A percentile compares a stretch with the other conserved stretches of the same genome.
Conservation (phyloP, 2,888 invertebrate species). For the Temnothorax rugatulus region DNA sequence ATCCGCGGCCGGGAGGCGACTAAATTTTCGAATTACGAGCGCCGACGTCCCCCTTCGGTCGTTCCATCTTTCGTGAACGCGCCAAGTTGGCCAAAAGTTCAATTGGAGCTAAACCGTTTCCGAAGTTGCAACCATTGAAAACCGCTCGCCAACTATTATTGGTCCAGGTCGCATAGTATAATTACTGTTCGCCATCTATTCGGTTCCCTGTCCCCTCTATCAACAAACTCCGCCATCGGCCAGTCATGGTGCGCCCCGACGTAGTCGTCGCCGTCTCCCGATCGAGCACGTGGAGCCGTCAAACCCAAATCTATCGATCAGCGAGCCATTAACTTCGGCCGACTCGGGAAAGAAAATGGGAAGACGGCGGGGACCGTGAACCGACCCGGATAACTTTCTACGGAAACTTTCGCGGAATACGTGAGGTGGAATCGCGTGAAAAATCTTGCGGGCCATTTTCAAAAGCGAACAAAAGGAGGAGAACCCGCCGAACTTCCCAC, state of each 20-base stretch:
- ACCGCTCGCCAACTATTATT: slow-evolving; percentile 82
- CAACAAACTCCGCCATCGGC: slow-evolving; percentile 46
- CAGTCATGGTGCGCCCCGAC: slow-evolving; percentile 30
- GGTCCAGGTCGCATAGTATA: slow-evolving; percentile 81
- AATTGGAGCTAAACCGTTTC: slow-evolving; percentile 83
- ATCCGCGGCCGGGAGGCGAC: slow-evolving; percentile 36
- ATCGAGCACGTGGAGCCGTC: slow-evolving; percentile 66
- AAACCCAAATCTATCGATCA: slow-evolving; percentile 70
- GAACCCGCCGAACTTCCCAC: slow-evolving; percentile 54
- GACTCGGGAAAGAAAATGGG: slow-evolving; percentile 63
- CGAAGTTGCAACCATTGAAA: slow-evolving; percentile 81
- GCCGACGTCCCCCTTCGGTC: slow-evolving; percentile 39
- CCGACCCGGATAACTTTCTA: slow-evolving; percentile 72
- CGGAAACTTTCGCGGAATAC: slow-evolving; percentile 70
- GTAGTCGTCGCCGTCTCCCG: slow-evolving; percentile 15
- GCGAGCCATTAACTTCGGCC: slow-evolving; percentile 56
- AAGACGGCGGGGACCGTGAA: slow-evolving; percentile 56
- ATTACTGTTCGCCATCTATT: slow-evolving; percentile 77
- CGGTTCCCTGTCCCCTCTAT: slow-evolving; percentile 43
- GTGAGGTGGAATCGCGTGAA: slow-evolving; percentile 74
- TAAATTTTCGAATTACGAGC: slow-evolving; percentile 67
- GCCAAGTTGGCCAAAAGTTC: slow-evolving; percentile 77
- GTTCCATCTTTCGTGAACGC: slow-evolving; percentile 77
- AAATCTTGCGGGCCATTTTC: slow-evolving; percentile 75
- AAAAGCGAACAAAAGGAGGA: slow-evolving; percentile 66